Evolutionary conservation across 2,888 invertebrate genomes (phyloP).

Genomic region (Dugesia japonica): DNA sequence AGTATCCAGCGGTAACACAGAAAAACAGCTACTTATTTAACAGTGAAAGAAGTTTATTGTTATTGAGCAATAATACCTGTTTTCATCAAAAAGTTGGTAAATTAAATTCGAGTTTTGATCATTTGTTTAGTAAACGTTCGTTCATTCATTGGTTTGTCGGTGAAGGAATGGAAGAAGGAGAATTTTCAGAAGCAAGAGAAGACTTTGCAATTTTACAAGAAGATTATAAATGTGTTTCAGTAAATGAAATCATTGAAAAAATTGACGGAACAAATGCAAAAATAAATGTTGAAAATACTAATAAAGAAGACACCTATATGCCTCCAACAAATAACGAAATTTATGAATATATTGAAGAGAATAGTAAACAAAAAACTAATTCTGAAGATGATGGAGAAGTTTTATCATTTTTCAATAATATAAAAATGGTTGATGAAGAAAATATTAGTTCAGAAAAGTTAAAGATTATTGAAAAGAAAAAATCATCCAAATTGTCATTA

Average conservation of each 20-base stretch:
- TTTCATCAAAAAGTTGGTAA: conserved; percentile 36
- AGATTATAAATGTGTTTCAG: neutral
- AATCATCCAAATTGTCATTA: no score
- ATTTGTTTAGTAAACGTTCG: conserved; percentile 37
- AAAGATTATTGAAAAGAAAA: no score
- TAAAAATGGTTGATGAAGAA: no score
- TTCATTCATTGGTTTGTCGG: conserved; percentile 38
- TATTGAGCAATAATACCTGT: conserved; percentile 70
- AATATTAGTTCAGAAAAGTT: no score
- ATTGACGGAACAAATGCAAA: no score
- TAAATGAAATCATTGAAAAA: no score
- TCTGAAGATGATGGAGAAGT: no score
- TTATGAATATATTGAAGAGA: neutral
- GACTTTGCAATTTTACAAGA: neutral
- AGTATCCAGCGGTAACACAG: conserved; percentile 52
- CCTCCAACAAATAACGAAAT: neutral
- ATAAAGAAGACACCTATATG: no score
- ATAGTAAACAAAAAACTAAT: no score
- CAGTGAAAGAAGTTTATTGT: conserved; percentile 60
- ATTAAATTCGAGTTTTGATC: conserved; percentile 38
- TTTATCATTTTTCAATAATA: no score
- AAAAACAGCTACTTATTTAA: conserved; percentile 49
- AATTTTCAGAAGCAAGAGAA: conserved; percentile 51
- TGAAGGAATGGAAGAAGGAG: conserved; percentile 38
- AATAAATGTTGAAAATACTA: no score